Evolutionary conservation across 2,797 vertebrate genomes (phyloP).

Genomic region (Cyprinella venusta): DNA sequence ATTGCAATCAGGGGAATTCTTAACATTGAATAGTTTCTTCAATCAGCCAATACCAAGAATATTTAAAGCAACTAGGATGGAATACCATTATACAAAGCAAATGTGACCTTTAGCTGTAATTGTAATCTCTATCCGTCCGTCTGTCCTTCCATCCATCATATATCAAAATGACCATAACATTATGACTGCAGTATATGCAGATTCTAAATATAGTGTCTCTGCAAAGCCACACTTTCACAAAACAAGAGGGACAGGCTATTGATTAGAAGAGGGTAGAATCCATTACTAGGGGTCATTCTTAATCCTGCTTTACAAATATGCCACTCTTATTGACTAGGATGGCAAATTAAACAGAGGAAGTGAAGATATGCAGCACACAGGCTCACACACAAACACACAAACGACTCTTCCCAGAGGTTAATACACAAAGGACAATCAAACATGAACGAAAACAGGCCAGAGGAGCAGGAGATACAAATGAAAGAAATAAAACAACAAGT

Average conservation of each 20-base stretch:
- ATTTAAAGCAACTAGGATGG: background rate
- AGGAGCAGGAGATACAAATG: background rate
- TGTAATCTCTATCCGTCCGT: background rate
- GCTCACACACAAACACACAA: conserved; percentile 9
- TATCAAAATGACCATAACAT: background rate
- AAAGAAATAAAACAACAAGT: conserved; percentile 1
- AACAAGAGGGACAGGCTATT: conserved; percentile 53
- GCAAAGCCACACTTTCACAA: conserved; percentile 47
- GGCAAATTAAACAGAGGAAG: conserved; percentile 46
- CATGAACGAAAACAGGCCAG: background rate
- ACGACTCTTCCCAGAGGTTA: conserved; percentile 33
- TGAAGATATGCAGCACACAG: conserved; percentile 44
- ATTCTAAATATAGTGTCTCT: background rate
- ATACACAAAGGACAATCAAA: conserved; percentile 26
- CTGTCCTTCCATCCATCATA: no score
- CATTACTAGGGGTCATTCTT: conserved; percentile 58
- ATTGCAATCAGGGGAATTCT: background rate
- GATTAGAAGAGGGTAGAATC: conserved; percentile 56
- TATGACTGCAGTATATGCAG: background rate
- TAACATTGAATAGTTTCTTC: background rate
- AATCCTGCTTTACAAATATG: conserved; percentile 52
- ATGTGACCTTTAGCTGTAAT: background rate
- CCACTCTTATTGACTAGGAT: conserved; percentile 52
- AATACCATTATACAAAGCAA: background rate
- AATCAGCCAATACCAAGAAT: background rate